Conservation (phyloP, 1,140 invertebrate species). For the Pogonomyrmex californicus region DNA sequence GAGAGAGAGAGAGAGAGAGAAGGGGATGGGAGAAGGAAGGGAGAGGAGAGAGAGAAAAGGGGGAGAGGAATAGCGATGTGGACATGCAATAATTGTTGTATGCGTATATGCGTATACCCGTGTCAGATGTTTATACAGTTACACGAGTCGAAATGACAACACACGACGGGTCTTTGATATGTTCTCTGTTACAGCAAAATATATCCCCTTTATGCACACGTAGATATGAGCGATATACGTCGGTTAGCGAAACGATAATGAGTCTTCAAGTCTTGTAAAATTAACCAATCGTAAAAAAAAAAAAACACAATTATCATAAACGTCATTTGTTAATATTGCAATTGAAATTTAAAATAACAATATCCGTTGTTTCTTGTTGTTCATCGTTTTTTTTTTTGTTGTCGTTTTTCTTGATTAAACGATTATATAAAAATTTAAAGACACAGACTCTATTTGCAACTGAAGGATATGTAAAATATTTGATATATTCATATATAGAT, state of each 20-base stretch:
- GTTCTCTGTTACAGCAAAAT: constrained; percentile 73
- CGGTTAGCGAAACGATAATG: constrained; percentile 65
- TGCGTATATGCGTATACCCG: constrained; percentile 37
- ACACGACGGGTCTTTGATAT: constrained; percentile 75
- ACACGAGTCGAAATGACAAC: constrained; percentile 68
- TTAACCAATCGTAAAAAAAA: constrained; percentile 68
- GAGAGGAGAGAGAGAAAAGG: not conserved
- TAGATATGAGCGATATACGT: constrained; percentile 65
- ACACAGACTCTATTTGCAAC: not conserved
- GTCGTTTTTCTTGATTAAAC: too few relatives aligned
- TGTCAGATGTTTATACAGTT: constrained; percentile 73
- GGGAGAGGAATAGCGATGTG: not conserved
- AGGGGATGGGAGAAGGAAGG: not conserved
- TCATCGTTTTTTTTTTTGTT: too few relatives aligned
- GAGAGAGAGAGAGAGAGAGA: constrained; percentile 1
- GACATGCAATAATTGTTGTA: constrained; percentile 45
- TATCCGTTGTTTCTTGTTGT: not conserved
- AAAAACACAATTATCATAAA: constrained; percentile 63
- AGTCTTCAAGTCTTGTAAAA: constrained; percentile 62
- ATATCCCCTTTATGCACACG: constrained; percentile 67
- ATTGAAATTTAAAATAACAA: constrained; percentile 7
- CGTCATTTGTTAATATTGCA: constrained; percentile 40
- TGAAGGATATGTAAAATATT: constrained; percentile 9
- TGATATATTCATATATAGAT: not conserved
- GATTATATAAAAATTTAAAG: too few relatives aligned